Evolutionary conservation across 2,888 invertebrate species (phyloP).

Genomic region (Nephrotoma appendiculata): DNA sequence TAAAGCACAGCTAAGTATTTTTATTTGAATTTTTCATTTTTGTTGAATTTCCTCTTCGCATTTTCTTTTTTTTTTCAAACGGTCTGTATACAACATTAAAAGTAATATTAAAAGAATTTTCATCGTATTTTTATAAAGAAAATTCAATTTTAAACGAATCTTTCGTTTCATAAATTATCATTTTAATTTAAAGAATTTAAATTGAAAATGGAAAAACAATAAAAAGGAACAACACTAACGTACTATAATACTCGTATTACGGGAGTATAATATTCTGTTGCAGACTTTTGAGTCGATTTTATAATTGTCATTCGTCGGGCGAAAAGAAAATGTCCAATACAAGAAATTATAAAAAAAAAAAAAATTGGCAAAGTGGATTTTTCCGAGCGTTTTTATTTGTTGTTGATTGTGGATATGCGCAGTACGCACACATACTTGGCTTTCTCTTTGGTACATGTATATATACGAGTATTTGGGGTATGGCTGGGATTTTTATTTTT

Average conservation of each 20-base stretch:
- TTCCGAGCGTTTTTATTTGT: neutral
- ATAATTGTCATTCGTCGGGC: neutral
- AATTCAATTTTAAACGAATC: neutral
- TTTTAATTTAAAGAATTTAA: neutral
- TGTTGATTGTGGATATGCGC: neutral
- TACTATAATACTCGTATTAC: neutral
- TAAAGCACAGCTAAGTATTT: neutral
- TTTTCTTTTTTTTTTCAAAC: too few species aligned
- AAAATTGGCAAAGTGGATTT: neutral
- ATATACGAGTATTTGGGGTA: neutral
- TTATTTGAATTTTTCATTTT: neutral
- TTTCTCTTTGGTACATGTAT: neutral
- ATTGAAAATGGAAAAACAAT: neutral
- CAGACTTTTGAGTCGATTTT: neutral
- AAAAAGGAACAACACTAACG: neutral
- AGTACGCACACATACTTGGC: neutral
- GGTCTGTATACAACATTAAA: neutral
- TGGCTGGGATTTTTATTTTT: neutral
- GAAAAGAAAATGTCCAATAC: neutral
- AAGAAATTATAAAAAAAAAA: neutral
- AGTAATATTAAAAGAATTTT: neutral
- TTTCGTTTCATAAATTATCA: neutral
- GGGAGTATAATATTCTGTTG: neutral
- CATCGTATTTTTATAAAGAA: neutral
- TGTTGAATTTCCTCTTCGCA: too few species aligned